Conservation (phyloP, 2,113 vertebrate species). For the Herpailurus yagouaroundi region DNA sequence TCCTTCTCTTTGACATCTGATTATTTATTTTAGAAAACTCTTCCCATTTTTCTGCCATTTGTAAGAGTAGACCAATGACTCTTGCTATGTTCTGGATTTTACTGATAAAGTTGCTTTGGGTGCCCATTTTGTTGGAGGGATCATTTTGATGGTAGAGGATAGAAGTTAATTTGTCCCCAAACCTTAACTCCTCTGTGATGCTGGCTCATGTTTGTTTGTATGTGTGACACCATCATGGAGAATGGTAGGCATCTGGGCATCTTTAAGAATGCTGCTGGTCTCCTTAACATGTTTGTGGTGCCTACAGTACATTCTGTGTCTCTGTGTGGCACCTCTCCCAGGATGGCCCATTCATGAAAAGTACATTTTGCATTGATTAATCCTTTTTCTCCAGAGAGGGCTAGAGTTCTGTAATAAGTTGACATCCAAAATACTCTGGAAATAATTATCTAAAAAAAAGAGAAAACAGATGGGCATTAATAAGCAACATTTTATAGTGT, state of each 20-base stretch:
- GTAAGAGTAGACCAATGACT: not conserved
- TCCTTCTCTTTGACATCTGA: not conserved
- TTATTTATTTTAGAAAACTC: not conserved
- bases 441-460: slow-evolving; percentile 22
- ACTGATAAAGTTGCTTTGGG: not conserved
- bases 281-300: not conserved
- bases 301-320: not conserved
- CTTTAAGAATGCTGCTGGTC: not conserved
- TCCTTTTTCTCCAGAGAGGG: not conserved
- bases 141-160: not conserved
- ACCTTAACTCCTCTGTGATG: not conserved
- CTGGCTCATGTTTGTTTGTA: not conserved
- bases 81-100: not conserved
- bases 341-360: not conserved
- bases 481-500: not conserved
- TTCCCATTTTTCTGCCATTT: not conserved
- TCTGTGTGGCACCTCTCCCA: not conserved
- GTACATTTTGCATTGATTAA: slow-evolving; percentile 25
- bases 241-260: not conserved
- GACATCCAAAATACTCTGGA: slow-evolving; percentile 1
- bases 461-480: not conserved
- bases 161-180: not conserved
- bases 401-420: not conserved
- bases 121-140: not conserved
- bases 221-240: not conserved